Conservation (phyloP, 2,797 vertebrate genomes). For the Enteromius trimaculatus region DNA sequence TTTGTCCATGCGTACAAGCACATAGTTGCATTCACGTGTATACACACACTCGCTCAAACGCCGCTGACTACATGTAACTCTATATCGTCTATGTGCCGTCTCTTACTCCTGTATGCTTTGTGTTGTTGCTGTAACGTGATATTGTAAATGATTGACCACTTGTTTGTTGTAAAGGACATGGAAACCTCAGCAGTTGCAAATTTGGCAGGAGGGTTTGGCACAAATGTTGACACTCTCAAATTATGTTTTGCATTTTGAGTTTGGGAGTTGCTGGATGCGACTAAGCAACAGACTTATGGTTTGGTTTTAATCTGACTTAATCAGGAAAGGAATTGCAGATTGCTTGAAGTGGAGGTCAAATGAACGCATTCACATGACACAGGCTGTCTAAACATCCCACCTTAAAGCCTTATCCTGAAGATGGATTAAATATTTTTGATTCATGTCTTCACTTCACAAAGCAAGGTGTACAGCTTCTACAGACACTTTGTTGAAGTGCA, state of each 20-base stretch:
- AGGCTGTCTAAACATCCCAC: conserved; percentile 70
- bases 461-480: conserved; percentile 64
- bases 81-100: conserved; percentile 42
- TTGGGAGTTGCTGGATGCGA: conserved; percentile 7
- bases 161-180: conserved; percentile 48
- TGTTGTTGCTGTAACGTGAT: conserved; percentile 46
- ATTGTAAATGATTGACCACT: conserved; percentile 31
- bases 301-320: conserved; percentile 26
- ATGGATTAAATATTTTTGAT: conserved; percentile 70
- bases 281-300: not conserved
- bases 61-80: conserved; percentile 35
- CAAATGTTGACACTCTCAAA: conserved; percentile 71
- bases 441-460: conserved; percentile 73
- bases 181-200: conserved; percentile 22
- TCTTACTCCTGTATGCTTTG: conserved; percentile 46
- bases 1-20: conserved; percentile 14
- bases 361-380: conserved; percentile 49
- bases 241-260: conserved; percentile 39
- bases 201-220: conserved; percentile 66
- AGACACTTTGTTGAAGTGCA: conserved; percentile 78
- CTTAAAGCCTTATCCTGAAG: conserved; percentile 80
- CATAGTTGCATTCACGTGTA: not conserved
- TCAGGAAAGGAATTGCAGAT: conserved; percentile 3
- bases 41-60: conserved; percentile 20
- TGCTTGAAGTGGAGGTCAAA: conserved; percentile 21